Evolutionary conservation across 2,797 vertebrate species (phyloP), one percentile per base, ranked within the genome.

Genomic region (Pristis pectinata): DNA sequence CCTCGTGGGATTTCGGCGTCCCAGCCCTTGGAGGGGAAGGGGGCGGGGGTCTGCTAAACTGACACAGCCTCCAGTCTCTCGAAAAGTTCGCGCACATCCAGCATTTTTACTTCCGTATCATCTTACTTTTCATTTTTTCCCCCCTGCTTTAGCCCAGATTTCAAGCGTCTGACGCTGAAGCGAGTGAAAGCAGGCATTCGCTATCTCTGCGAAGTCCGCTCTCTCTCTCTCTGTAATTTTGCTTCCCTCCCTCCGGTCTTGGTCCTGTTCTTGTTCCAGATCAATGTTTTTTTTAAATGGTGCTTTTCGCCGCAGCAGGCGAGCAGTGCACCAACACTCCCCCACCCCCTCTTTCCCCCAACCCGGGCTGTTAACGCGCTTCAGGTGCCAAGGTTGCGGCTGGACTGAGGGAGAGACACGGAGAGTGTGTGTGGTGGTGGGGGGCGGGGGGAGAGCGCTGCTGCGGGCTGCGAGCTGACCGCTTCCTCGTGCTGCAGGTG

Each of bases 81-180:
- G 6, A 91, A 91, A 91, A 91, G 17, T 91, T 91, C 64, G 67
- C n/a, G 87, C 87, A 41, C 30, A 91, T 64, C 87, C 64, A 91
- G 41, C 87, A 91, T 91, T 91, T 22, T 61, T 30, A 67, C 87
- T 37, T 64, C 61, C 56, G 8, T 61, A 59, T 34, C 59, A 41
- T 67, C 19, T 37, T 91, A 91, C 92, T 93, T 93, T 44, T 34
- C 19, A 9, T 34, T n/a, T 19, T 24, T 10, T 13, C 3, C 82
- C 24, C 37, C 37, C 10, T 27, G 92, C 72, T 93, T 94, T 10
- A 34, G 24, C 70, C 41, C 15, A 93, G 64, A 72, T 93, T 5
- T 41, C 89, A 59, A 64, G 22, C 93, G n/a, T n/a, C 91, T 53
- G 22, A 11, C 44, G 41, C 30, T 70, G 67, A 93, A 93, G 17